Evolutionary conservation across 2,113 vertebrate species (phyloP), one percentile per base, ranked within the genome.

Genomic region (Onychorhynchus coronatus): DNA sequence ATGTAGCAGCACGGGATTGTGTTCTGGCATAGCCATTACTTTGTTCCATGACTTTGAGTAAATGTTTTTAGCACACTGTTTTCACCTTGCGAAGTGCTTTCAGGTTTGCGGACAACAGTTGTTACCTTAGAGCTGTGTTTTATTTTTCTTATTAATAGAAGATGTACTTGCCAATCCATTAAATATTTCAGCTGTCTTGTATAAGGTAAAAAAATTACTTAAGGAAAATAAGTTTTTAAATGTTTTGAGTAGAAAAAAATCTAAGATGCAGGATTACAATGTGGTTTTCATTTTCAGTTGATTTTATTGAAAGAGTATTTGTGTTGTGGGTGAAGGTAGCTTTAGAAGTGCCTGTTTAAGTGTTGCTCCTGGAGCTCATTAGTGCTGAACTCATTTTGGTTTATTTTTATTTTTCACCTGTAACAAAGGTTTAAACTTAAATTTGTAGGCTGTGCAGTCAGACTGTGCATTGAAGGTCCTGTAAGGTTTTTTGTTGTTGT

Each of bases 361-460:
- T 73, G 7, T 55, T 85, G 28, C 15, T 91, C 11, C 30, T 83
- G 75, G 22, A 89, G 41, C 62, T 70, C 11, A 5, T 75, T 59
- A 46, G 18, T 37, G 11, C 33, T 81, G 46, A 49, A 20, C 12
- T 35, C 2, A 5, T 33, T 82, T 80, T 42, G 41, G 20, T 71
- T 53, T 53, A 35, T 9, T 72, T 74, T 35, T 88, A 52, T 9
- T 77, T 82, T 70, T 78, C 19, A 74, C 15, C 11, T 62, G 16
- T 35, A 58, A 28, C 25, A 30, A 23, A 47, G 3, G 6, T 42
- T 88, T 78, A 61, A 66, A 66, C 44, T 72, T 44, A 18, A 58
- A 17, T 63, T 67, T 75, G 27, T 58, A 42, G 53, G 14, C 39
- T 0, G 0, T 46, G n/a, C 22, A 15, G 33, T 71, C 23, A 37